Evolutionary conservation across 2,113 vertebrate species (phyloP), one percentile per base, ranked within the genome.

Genomic region (Nibea coibor): DNA sequence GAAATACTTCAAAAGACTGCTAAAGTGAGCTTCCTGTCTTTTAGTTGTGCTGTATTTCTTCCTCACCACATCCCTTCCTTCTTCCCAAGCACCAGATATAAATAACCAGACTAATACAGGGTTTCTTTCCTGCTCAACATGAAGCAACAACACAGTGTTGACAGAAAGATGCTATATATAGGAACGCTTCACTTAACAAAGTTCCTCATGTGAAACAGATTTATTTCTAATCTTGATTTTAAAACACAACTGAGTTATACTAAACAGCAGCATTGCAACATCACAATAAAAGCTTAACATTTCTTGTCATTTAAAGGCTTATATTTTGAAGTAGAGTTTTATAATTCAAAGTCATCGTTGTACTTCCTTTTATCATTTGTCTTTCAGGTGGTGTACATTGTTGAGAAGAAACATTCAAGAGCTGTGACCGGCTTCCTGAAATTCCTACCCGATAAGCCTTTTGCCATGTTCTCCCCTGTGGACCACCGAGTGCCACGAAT

Each of bases 401-500:
- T 96, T 82, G 98, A 99, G 88, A 96, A 93, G 89, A 99, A 98
- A 72, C 98, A 99, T 91, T 98, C 97, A 1, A 94, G 98, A 62
- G 97, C 97, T 53, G 97, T 92, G 8, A 97, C 96, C 0, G 98
- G 98, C 74, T 96, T 97, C 88, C 95, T 99, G 78, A 99, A 97
- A 73, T 96, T 95, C 83, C 89, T 99, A 81, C 94, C 96, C 0
- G 97, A 99, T 84, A 98, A 96, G 86, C 96, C 95, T 84, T 97
- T 97, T 10, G 97, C 97, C 82, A 95, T 98, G 92, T 99, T 99
- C 91, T 97, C 97, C 61, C 98, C 98, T 0, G 93, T 96, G 72
- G 98, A 99, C 92, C 98, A 99, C 91, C 95, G 98, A 14, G 96
- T 99, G 58, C 98, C 98, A 4, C 93, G 98, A 45, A 95, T 96